Percentiles rank a stretch among this genome's conserved stretches.
phyloP scores from a whole-genome alignment of 2,113 vertebrate genomes.

The Cryptoleucopteryx plumbea region DNA sequence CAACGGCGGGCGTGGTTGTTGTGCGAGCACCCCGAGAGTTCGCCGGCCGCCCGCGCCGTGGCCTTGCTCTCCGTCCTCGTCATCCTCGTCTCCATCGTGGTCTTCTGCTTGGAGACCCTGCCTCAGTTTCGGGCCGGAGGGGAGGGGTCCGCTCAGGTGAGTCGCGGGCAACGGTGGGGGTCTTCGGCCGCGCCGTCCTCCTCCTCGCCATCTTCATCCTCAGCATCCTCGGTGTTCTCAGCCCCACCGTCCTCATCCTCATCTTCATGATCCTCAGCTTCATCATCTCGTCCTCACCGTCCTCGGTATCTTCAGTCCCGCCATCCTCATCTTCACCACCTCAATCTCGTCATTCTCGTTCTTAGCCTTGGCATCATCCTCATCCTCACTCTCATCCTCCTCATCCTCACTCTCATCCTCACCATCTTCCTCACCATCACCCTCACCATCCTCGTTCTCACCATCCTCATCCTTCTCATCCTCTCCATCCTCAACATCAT shows the following conservation, averaged over 20 bases:
- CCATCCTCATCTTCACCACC: no score
- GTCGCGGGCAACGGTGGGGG: not conserved
- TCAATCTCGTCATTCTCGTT: not conserved
- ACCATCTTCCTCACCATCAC: not conserved
- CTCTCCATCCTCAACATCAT: no score
- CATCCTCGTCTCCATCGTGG: conserved; percentile 91
- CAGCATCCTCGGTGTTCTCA: no score
- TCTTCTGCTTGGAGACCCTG: conserved; percentile 93
- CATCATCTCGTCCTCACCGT: no score
- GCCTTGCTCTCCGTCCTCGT: conserved; percentile 92
- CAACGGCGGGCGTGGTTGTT: conserved; percentile 86
- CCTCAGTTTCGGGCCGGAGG: conserved; percentile 85
- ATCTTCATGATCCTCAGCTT: no score
- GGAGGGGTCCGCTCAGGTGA: not conserved
- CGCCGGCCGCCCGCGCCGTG: conserved; percentile 83
- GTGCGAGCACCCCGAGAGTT: conserved; percentile 92
- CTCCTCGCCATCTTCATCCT: not conserved
- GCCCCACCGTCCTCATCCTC: no score
- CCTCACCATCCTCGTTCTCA: not conserved
- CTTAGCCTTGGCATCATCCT: no score
- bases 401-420: no score
- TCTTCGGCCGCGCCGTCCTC: not conserved
- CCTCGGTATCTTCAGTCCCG: no score
- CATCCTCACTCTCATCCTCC: no score
- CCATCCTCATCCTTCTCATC: not conserved